Evolutionary conservation across 2,888 invertebrate species (phyloP).

Genomic region (Ennomos quercinarius): DNA sequence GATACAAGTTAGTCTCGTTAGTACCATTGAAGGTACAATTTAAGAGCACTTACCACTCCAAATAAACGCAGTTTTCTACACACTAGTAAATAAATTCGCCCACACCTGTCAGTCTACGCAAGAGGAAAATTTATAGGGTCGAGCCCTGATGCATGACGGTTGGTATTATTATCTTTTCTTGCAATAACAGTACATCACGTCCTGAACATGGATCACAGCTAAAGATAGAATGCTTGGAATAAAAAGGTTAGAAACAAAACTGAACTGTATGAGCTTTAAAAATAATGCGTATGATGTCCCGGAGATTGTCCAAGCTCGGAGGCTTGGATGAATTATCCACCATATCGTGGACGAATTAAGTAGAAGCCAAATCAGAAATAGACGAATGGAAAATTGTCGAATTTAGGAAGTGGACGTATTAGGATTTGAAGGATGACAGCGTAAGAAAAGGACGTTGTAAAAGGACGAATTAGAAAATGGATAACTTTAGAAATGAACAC

Average conservation of each 20-base stretch:
- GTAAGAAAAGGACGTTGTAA: no score
- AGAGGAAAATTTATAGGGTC: constrained; percentile 30
- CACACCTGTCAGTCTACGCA: constrained; percentile 7
- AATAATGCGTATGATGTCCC: not conserved
- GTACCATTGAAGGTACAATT: no score
- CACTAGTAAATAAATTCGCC: constrained; percentile 5
- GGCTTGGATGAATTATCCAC: no score
- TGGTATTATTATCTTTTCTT: constrained; percentile 25
- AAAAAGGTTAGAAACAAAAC: constrained; percentile 11
- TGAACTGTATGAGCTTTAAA: constrained; percentile 6
- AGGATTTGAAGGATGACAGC: no score
- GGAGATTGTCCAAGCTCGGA: no score
- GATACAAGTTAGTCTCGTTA: no score
- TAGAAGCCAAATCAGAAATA: no score
- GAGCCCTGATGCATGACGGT: constrained; percentile 29
- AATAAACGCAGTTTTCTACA: not conserved
- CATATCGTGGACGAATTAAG: no score
- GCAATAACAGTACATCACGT: constrained; percentile 32
- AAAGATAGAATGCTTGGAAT: constrained; percentile 12
- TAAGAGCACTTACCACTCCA: not conserved
- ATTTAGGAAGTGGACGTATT: no score
- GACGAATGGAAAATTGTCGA: no score
- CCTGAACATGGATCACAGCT: constrained; percentile 24
- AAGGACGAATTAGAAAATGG: no score
- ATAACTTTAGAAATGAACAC: no score